Percentiles rank a stretch among this genome's conserved stretches.
These are phyloP conservation scores for Caenorhabditis angaria DNA, from an alignment of 2,888 invertebrate species.

Conservation along the genomic window DNA sequence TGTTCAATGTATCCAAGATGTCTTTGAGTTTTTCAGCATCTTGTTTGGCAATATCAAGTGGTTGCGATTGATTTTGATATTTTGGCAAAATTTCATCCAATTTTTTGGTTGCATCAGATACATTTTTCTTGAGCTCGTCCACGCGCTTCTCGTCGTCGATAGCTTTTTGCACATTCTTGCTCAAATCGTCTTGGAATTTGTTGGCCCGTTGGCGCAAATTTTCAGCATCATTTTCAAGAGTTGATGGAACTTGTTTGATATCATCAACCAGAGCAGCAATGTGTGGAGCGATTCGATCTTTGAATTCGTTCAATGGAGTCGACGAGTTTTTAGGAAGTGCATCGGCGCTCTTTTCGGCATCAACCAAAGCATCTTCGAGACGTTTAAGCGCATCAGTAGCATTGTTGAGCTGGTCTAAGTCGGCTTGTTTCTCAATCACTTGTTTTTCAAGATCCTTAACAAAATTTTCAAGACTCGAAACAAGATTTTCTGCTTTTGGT, in stretches of 20 bases:
- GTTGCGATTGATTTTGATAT: slow-evolving; percentile 15
- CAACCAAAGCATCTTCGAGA: slow-evolving; percentile 38
- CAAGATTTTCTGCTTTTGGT: slow-evolving; percentile 36
- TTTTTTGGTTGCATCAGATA: slow-evolving; percentile 19
- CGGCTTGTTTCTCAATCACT: slow-evolving; percentile 31
- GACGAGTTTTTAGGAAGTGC: slow-evolving; percentile 21
- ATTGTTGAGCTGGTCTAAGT: slow-evolving; percentile 34
- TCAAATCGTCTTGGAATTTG: slow-evolving; percentile 33
- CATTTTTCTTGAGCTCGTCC: slow-evolving; percentile 33
- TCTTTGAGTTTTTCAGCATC: slow-evolving; percentile 13
- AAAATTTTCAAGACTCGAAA: slow-evolving; percentile 22
- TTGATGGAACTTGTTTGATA: slow-evolving; percentile 23
- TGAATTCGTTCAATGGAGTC: slow-evolving; percentile 32
- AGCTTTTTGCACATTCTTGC: slow-evolving; percentile 22
- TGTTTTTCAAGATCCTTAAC: slow-evolving; percentile 34
- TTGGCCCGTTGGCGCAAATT: slow-evolving; percentile 22
- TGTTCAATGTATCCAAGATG: slow-evolving; percentile 10
- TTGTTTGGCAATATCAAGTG: slow-evolving; percentile 18
- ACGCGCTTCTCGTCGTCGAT: slow-evolving; percentile 21
- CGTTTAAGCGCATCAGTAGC: slow-evolving; percentile 40
- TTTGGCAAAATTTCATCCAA: slow-evolving; percentile 19
- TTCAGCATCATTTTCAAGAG: slow-evolving; percentile 17
- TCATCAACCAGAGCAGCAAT: slow-evolving; percentile 27
- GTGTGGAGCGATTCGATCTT: slow-evolving; percentile 27
- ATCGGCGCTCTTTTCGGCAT: slow-evolving; percentile 27